Conservation (phyloP, 2,113 vertebrate genomes). For the Protobothrops mucrosquamatus region DNA sequence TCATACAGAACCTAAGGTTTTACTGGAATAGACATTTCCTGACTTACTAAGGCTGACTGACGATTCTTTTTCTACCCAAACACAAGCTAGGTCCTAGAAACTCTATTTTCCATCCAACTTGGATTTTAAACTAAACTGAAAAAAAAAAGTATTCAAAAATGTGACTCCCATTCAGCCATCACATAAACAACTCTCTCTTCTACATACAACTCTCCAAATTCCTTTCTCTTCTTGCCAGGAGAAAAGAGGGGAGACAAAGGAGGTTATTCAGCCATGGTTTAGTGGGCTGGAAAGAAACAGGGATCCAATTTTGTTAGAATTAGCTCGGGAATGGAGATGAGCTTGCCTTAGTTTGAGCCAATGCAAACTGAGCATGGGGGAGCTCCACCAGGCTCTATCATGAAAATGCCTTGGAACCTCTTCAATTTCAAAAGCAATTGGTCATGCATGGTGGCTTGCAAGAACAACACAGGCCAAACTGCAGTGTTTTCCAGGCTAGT, state of each 20-base stretch:
- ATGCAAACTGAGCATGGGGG: not conserved
- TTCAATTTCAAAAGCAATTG: constrained; percentile 12
- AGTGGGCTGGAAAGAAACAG: not conserved
- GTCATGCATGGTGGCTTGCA: not conserved
- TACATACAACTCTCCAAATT: not conserved
- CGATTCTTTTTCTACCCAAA: not conserved
- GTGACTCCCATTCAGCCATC: not conserved
- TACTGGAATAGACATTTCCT: not conserved
- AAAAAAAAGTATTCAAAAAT: not conserved
- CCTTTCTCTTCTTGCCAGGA: not conserved
- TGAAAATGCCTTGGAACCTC: not conserved
- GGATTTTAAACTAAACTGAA: not conserved
- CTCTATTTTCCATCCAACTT: not conserved
- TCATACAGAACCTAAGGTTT: not conserved
- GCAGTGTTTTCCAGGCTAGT: not conserved
- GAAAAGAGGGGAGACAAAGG: not conserved
- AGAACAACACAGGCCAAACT: not conserved
- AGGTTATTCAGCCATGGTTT: not conserved
- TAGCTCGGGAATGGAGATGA: not conserved
- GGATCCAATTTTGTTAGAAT: not conserved
- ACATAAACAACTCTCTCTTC: not conserved
- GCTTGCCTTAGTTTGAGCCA: not conserved
- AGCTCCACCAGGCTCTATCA: not conserved
- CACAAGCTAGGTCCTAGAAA: not conserved
- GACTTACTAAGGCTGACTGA: not conserved